phyloP scores from a whole-genome alignment of 2,113 vertebrate species.

The Reinhardtius hippoglossoides region DNA sequence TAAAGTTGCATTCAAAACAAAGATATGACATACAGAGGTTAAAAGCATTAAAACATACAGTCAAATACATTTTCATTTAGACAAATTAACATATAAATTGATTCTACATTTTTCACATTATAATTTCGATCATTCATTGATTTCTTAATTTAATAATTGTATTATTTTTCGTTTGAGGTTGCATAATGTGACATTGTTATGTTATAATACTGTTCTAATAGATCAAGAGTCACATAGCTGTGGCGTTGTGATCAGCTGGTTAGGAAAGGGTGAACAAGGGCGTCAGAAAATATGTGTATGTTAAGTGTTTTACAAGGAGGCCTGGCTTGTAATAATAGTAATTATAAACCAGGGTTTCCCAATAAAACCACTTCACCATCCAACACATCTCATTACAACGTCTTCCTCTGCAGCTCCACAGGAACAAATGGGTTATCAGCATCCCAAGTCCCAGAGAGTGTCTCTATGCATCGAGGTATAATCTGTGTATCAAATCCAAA shows the following conservation, averaged over 20 bases:
- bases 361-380: conserved; percentile 57
- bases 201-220: background rate
- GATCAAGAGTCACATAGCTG: background rate
- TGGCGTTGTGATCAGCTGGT: background rate
- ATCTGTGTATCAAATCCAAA: conserved; percentile 22
- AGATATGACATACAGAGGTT: background rate
- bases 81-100: no score
- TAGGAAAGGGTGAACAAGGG: conserved; percentile 28
- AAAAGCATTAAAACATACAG: background rate
- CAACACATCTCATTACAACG: conserved; percentile 54
- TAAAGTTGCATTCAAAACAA: background rate
- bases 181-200: background rate
- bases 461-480: background rate
- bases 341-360: conserved; percentile 58
- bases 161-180: no score
- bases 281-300: background rate
- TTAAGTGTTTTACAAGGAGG: conserved; percentile 44
- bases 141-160: no score
- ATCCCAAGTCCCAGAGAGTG: background rate
- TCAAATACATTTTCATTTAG: no score
- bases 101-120: no score
- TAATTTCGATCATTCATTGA: no score
- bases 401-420: conserved; percentile 10
- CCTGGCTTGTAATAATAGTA: conserved; percentile 61
- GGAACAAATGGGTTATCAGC: conserved; percentile 29